A percentile compares a stretch with the other conserved stretches of the same genome.
Evolutionary conservation across 2,888 invertebrate species (phyloP).

Genomic region (Mactromeris polynyma): DNA sequence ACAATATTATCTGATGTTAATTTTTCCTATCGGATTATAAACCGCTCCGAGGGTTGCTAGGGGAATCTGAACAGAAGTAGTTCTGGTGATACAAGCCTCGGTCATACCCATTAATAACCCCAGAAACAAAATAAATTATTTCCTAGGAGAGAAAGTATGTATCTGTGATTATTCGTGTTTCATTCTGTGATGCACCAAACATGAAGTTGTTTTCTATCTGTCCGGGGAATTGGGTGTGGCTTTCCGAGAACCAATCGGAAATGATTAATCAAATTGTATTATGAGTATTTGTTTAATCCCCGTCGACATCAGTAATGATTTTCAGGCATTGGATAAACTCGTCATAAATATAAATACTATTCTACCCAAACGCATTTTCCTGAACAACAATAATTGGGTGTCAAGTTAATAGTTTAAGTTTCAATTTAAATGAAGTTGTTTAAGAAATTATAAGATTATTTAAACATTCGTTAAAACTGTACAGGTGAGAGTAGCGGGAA

Average conservation of each 20-base stretch:
- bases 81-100: not conserved
- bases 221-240: not conserved
- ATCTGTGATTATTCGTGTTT: not conserved
- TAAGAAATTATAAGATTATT: no score
- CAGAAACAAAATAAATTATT: not conserved
- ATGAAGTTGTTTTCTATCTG: not conserved
- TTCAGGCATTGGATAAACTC: no score
- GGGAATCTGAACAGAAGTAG: not conserved
- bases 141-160: not conserved
- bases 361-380: no score
- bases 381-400: no score
- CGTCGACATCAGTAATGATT: no score
- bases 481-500: no score
- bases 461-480: no score
- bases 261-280: not conserved
- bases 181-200: not conserved
- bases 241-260: not conserved
- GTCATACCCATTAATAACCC: not conserved
- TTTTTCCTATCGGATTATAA: not conserved
- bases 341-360: no score
- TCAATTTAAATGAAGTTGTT: no score
- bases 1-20: conserved; percentile 11
- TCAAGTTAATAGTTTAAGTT: no score
- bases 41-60: not conserved
- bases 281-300: no score